Evolutionary conservation across 2,888 invertebrate genomes (phyloP), one percentile per base, ranked within the genome.

Genomic region (Heliconius ethilla): DNA sequence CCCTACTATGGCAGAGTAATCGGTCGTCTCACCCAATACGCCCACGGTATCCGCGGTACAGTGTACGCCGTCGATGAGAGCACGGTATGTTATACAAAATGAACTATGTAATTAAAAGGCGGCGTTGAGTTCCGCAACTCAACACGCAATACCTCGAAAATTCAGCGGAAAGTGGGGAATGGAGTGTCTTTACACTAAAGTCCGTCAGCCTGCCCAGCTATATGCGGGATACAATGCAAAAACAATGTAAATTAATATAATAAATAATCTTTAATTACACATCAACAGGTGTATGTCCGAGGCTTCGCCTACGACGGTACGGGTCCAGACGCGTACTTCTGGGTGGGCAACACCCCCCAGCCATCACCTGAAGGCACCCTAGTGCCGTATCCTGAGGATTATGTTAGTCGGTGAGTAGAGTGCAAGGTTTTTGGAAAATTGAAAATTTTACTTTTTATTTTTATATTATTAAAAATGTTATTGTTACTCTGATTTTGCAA

Each of bases 1-100:
- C 96, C 96, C 6, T 97, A 97, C 91, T 98, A 96, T 88, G 98
- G 98, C 29, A 96, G 96, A 33, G 89, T 95, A 78, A 97, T 98
- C 82, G 98, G 98, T 75, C 93, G 95, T 1, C 95, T 98, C 77
- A 95, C 95, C 51, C 95, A 96, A 81, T 97, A 96, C 89, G 97
- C 97, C 0, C 98, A 98, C 88, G 97, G 96, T 81, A 97, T 98
- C 83, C 95, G 95, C 83, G 98, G 98, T 55, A 96, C 96, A 2
- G 97, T 97, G 45, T 98, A 97, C 92, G 98, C 97, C 0, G 97
- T 98, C 10, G 98, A 98, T 88, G 98, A 98, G 88, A 96, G 95
- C 87, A 98, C 98, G 27, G 95, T 69, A 69, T 25, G 40, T 25
- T 45, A 7, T 25, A 27, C 40, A 29, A 33, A 29, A 65, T 55